Base-by-base conservation (phyloP, 2,113 vertebrate genomes). In the Chaetops frenatus region DNA sequence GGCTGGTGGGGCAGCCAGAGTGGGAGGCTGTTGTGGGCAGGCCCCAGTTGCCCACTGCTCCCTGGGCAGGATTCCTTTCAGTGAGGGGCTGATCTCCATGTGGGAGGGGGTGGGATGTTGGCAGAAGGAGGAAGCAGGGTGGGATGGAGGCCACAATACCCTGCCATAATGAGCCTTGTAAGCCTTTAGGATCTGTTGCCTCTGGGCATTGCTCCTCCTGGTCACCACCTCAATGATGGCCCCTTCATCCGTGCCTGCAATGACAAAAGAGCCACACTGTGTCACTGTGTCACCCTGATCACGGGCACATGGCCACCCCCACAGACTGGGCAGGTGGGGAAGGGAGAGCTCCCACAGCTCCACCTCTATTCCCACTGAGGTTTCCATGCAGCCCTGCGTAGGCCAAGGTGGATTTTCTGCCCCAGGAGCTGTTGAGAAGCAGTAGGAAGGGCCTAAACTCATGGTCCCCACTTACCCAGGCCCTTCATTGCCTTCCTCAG, bases 401-500 rank as follows among this genome's bases (percentile, higher is more conserved):
- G 15, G 27, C 16, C 58, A 44, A 24, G 19, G 9, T 79, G 65
- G 23, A n/a, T 50, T 90, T 66, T 54, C 38, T 70, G 58, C 38
- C 29, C 45, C 38, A 65, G 29, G 23, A 62, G 72, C 23, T 50
- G 35, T 31, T 58, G 44, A 45, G 56, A 44, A 87, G 53, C 62
- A 61, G 42, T 50, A 69, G 53, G 22, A 53, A 67, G 24, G 45
- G 16, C 29, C 40, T 38, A 38, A 42, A 54, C 5, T 4, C 15
- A 3, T 1, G 3, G 29, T 4, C 5, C 11, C 21, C 3, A 14
- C 98, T 95, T 90, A 99, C 99, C 99, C 31, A 99, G 97, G 29
- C 99, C 99, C 95, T 99, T 99, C 99, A 99, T 99, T 0, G 99
- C 99, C 97, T 99, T 99, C 96, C 99, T 98, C 69, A 99, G 97